phyloP scores from a whole-genome alignment of 2,797 vertebrate genomes.

The Bradypus variegatus region DNA sequence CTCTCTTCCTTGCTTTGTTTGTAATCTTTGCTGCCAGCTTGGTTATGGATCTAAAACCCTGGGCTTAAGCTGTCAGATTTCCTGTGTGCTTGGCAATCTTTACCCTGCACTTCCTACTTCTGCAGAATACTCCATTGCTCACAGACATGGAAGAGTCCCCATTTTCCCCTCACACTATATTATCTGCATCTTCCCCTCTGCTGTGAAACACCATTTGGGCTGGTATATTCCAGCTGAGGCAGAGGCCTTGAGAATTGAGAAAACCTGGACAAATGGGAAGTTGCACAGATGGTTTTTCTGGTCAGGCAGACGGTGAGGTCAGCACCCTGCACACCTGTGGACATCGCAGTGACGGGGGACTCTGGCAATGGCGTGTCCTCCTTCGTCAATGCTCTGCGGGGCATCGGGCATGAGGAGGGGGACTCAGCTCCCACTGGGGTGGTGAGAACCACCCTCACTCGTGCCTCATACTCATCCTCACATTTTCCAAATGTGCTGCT shows the following conservation, averaged over 20 bases:
- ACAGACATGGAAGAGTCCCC: background rate
- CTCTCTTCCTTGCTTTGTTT: background rate
- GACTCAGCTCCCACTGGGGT: constrained; percentile 37
- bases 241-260: background rate
- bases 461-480: constrained; percentile 62
- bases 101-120: background rate
- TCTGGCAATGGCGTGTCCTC: constrained; percentile 38
- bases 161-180: background rate
- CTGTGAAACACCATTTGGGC: too few species aligned
- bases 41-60: background rate
- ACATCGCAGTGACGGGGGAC: constrained; percentile 44
- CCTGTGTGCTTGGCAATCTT: background rate
- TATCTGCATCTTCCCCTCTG: background rate
- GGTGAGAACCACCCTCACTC: constrained; percentile 2
- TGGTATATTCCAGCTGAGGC: background rate
- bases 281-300: constrained; percentile 36
- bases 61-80: background rate
- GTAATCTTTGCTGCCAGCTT: background rate
- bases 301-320: constrained; percentile 28
- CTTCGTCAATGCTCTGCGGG: constrained; percentile 48
- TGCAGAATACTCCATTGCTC: background rate
- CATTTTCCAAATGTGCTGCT: constrained; percentile 56
- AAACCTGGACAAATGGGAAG: background rate
- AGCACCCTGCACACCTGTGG: constrained; percentile 1
- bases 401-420: constrained; percentile 34